Percentiles rank a stretch among this genome's conserved stretches.
phyloP scores from a whole-genome alignment of 2,797 vertebrate genomes.

The Acrossocheilus fasciatus region DNA sequence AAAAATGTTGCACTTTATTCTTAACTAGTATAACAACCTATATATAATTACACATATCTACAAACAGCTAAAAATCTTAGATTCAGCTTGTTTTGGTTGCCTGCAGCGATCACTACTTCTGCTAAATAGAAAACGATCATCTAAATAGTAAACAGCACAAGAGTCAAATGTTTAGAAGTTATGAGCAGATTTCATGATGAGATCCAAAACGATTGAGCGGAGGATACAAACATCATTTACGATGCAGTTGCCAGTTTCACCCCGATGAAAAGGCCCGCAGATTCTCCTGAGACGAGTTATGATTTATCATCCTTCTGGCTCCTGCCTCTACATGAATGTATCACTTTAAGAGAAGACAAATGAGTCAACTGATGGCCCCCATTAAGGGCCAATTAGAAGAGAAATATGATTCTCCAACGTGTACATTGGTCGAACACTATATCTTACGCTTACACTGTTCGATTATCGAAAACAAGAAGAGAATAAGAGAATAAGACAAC shows the following conservation, averaged over 20 bases:
- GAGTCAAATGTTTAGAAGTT: conserved; percentile 21
- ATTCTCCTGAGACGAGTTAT: conserved; percentile 26
- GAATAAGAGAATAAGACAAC: not conserved
- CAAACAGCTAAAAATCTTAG: not conserved
- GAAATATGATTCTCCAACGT: conserved; percentile 26
- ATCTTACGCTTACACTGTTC: not conserved
- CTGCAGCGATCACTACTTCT: not conserved
- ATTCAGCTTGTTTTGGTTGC: not conserved
- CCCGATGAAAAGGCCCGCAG: conserved; percentile 17
- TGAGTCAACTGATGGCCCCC: conserved; percentile 47
- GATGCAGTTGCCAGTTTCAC: conserved; percentile 32
- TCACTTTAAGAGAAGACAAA: conserved; percentile 57
- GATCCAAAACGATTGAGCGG: conserved; percentile 5
- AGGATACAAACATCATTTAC: conserved; percentile 38
- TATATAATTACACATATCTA: not conserved
- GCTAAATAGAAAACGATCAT: conserved; percentile 15
- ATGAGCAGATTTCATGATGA: conserved; percentile 21
- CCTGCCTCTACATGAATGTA: conserved; percentile 42
- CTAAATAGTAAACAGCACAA: conserved; percentile 22
- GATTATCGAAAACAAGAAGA: conserved; percentile 9
- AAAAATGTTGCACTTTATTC: not conserved
- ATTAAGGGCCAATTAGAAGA: conserved; percentile 57
- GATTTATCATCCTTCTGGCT: conserved; percentile 42
- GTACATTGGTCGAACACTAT: not conserved
- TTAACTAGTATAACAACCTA: not conserved